Evolutionary conservation across 2,888 invertebrate species (phyloP).

Genomic region (Sesia apiformis): DNA sequence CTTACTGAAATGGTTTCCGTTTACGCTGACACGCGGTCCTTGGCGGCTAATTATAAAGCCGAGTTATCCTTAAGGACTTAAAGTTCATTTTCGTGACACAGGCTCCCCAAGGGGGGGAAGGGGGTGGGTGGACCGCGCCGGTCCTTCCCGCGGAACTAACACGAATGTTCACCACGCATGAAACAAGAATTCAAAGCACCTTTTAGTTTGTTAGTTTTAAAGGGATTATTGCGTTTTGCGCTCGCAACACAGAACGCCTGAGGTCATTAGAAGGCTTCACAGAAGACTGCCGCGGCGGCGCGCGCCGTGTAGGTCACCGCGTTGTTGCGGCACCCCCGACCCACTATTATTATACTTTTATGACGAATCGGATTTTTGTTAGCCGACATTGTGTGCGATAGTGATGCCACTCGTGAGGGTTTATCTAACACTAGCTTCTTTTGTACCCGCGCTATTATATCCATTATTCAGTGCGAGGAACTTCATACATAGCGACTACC

Average conservation of each 20-base stretch:
- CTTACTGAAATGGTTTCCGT: conserved; percentile 2
- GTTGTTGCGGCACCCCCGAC: conserved; percentile 60
- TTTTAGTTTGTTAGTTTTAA: conserved; percentile 38
- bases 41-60: conserved; percentile 51
- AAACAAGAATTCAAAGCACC: conserved; percentile 43
- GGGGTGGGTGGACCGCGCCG: conserved; percentile 38
- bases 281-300: conserved; percentile 69
- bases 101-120: conserved; percentile 14
- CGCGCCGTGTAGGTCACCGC: conserved; percentile 50
- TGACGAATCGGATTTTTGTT: conserved; percentile 70
- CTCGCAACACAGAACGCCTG: conserved; percentile 62
- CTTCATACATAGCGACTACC: not conserved
- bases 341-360: conserved; percentile 72
- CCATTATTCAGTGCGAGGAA: not conserved
- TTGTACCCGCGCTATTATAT: not conserved
- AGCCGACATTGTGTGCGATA: conserved; percentile 31
- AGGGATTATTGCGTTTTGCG: conserved; percentile 35
- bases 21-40: conserved; percentile 23
- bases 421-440: not conserved
- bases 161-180: conserved; percentile 39
- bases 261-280: conserved; percentile 71
- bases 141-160: conserved; percentile 24
- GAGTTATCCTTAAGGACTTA: conserved; percentile 47
- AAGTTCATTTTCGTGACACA: conserved; percentile 55
- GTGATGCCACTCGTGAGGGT: conserved; percentile 5